A percentile compares a stretch with the other conserved stretches of the same genome.
Evolutionary conservation across 2,113 vertebrate genomes (phyloP).

Genomic region (Taxidea taxus): DNA sequence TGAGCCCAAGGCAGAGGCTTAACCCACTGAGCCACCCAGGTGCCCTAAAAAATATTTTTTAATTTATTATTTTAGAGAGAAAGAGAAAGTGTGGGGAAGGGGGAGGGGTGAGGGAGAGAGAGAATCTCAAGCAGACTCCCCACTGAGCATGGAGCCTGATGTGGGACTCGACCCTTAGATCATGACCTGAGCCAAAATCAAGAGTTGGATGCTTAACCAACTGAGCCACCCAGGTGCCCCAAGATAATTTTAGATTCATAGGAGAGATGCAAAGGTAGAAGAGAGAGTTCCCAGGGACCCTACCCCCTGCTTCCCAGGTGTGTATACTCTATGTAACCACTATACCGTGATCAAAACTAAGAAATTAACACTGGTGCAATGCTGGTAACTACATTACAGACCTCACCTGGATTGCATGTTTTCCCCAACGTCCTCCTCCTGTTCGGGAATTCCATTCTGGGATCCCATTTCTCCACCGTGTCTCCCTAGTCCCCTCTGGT

Average conservation of each 20-base stretch:
- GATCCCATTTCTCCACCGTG: neutral
- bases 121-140: neutral
- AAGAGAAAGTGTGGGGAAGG: neutral
- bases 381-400: accelerated
- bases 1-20: too few species aligned
- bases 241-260: neutral
- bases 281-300: accelerated
- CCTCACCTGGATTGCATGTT: neutral
- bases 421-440: accelerated
- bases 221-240: neutral
- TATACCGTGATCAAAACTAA: neutral
- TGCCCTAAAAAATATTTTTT: neutral
- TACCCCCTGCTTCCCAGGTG: neutral
- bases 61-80: neutral
- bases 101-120: neutral
- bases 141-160: neutral
- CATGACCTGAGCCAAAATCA: neutral
- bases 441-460: neutral
- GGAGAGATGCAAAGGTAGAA: neutral
- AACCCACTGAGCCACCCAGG: too few species aligned
- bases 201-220: neutral
- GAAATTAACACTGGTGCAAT: neutral
- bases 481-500: neutral
- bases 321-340: neutral
- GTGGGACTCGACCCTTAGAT: neutral